phyloP scores from a whole-genome alignment of 2,888 invertebrate species.

The Cheilosia scutellata region DNA sequence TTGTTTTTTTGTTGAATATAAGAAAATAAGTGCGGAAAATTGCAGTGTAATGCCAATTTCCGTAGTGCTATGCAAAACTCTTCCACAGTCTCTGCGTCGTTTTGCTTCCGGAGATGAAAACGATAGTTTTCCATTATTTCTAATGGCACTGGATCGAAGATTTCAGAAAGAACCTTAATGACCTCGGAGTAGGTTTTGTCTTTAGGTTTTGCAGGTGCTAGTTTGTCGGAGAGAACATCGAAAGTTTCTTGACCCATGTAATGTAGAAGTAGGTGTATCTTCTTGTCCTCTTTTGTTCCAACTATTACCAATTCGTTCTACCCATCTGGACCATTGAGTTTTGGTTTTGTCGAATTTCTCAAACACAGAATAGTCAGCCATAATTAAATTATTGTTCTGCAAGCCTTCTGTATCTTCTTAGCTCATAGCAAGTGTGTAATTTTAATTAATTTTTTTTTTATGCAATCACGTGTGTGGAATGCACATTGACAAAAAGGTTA shows the following conservation, averaged over 20 bases:
- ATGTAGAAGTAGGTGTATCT: slow-evolving; percentile 23
- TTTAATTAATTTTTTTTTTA: too few relatives aligned
- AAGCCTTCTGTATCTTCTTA: too few relatives aligned
- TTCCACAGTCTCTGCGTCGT: slow-evolving; percentile 26
- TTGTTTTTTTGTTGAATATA: too few relatives aligned
- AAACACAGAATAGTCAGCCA: too few relatives aligned
- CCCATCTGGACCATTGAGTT: slow-evolving; percentile 35
- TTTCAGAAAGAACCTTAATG: too few relatives aligned
- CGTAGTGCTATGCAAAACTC: slow-evolving; percentile 27
- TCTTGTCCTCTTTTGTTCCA: slow-evolving; percentile 19
- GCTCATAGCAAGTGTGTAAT: too few relatives aligned
- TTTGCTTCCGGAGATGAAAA: slow-evolving; percentile 76
- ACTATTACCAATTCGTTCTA: slow-evolving; percentile 22
- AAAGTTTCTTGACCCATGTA: slow-evolving; percentile 24
- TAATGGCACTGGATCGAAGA: slow-evolving; percentile 72
- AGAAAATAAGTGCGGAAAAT: slow-evolving; percentile 27
- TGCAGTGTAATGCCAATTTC: slow-evolving; percentile 18
- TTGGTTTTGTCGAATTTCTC: too few relatives aligned
- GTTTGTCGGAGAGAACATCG: slow-evolving; percentile 33
- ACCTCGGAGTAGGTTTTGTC: too few relatives aligned
- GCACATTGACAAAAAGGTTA: too few relatives aligned
- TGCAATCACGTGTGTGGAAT: too few relatives aligned
- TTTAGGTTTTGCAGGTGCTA: too few relatives aligned
- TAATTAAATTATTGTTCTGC: too few relatives aligned
- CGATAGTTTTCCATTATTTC: slow-evolving; percentile 77